Evolutionary conservation across 2,113 vertebrate genomes (phyloP).

Genomic region (Gadus macrocephalus): DNA sequence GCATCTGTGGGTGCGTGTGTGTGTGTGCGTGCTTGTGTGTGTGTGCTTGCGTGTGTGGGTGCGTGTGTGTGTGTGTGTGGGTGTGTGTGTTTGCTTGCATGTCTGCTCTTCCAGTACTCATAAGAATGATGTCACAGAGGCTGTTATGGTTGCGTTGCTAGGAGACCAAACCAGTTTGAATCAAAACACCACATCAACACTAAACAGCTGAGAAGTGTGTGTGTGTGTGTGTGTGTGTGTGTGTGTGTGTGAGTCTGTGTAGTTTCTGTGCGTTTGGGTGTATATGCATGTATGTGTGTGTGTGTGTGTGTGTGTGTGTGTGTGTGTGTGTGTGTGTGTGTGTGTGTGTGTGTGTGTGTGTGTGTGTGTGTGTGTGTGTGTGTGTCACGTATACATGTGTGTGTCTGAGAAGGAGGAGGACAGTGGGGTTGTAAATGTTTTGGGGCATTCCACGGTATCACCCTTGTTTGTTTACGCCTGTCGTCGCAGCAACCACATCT

Average conservation of each 20-base stretch:
- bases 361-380: constrained; percentile 2
- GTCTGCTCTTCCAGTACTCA: constrained; percentile 8
- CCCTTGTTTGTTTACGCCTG: constrained; percentile 49
- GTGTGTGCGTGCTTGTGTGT: constrained; percentile 1
- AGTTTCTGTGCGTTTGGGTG: background rate
- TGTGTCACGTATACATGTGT: background rate
- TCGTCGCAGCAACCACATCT: constrained; percentile 24
- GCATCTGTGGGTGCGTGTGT: constrained; percentile 9
- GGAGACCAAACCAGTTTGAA: constrained; percentile 13
- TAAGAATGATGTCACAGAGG: constrained; percentile 45
- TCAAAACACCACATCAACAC: constrained; percentile 43
- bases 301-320: background rate
- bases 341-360: background rate
- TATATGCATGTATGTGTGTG: background rate
- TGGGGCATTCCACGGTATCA: constrained; percentile 61
- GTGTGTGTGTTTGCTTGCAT: constrained; percentile 4
- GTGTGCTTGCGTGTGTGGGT: constrained; percentile 4
- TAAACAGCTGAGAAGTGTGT: background rate
- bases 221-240: background rate
- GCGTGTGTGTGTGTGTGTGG: constrained; percentile 7
- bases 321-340: background rate
- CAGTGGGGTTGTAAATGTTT: constrained; percentile 54
- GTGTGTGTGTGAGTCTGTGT: background rate
- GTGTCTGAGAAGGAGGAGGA: background rate
- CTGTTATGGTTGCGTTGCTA: constrained; percentile 41